Conservation (phyloP, 2,888 invertebrate species). For the Frankliniella fusca region DNA sequence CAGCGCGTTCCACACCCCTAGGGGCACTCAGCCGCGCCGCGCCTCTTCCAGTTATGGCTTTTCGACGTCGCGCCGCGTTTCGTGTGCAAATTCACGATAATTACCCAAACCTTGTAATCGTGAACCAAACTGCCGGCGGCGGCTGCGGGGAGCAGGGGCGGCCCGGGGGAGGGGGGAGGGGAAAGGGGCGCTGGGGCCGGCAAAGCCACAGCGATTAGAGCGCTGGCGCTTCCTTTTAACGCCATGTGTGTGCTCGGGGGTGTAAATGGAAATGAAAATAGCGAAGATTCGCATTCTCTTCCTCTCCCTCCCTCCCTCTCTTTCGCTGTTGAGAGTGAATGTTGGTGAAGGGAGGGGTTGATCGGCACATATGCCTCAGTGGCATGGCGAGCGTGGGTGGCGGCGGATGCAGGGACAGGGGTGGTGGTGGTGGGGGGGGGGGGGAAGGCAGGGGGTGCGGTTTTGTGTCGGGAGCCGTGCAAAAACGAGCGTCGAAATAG, state of each 20-base stretch:
- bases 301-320: neutral
- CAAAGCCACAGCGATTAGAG: neutral
- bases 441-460: neutral
- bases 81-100: neutral
- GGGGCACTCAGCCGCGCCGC: neutral
- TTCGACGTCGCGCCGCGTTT: too few relatives aligned
- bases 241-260: neutral
- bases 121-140: neutral
- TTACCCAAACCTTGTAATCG: neutral
- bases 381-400: too few relatives aligned
- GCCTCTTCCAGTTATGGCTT: neutral
- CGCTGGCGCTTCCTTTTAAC: neutral
- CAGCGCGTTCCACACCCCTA: too few relatives aligned
- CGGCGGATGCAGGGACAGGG: neutral
- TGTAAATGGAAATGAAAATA: constrained; percentile 22
- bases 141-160: neutral
- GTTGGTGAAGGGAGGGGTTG: neutral
- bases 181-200: neutral
- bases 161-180: neutral
- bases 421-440: neutral
- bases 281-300: neutral
- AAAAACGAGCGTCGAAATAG: constrained; percentile 12
- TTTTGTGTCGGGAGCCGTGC: neutral
- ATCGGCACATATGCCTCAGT: too few relatives aligned
- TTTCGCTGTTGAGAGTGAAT: neutral